Evolutionary conservation across 2,888 invertebrate genomes (phyloP).

Genomic region (Lithophane ornitopus): DNA sequence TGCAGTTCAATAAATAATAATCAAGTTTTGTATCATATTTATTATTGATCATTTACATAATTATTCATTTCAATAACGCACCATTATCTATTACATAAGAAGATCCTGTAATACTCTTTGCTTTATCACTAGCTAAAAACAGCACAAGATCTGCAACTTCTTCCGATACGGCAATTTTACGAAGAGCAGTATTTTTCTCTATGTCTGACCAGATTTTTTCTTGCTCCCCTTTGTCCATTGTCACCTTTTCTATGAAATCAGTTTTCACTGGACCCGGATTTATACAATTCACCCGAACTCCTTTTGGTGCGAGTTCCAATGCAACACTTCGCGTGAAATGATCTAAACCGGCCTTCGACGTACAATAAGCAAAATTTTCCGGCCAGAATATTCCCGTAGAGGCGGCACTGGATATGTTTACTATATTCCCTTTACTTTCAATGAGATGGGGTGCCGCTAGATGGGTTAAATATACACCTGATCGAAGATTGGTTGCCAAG

Average conservation of each 20-base stretch:
- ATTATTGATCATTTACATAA: background rate
- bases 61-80: conserved; percentile 60
- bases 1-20: conserved; percentile 18
- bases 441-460: conserved; percentile 94
- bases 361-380: conserved; percentile 73
- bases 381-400: conserved; percentile 41
- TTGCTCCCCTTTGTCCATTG: conserved; percentile 48
- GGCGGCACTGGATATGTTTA: conserved; percentile 95
- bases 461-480: conserved; percentile 72
- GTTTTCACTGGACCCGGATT: conserved; percentile 90
- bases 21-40: background rate
- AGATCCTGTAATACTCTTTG: conserved; percentile 95
- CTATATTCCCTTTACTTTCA: conserved; percentile 93
- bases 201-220: conserved; percentile 48
- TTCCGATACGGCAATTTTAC: conserved; percentile 72
- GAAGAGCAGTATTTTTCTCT: conserved; percentile 52
- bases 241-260: conserved; percentile 63
- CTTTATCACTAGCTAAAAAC: conserved; percentile 95
- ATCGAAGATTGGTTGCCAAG: conserved; percentile 70
- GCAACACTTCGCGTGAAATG: conserved; percentile 96
- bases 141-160: conserved; percentile 96
- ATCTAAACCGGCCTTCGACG: conserved; percentile 96
- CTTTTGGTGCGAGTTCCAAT: conserved; percentile 93
- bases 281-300: conserved; percentile 95
- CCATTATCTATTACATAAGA: conserved; percentile 96